phyloP scores from a whole-genome alignment of 2,797 vertebrate species.

The Danio aesculapii region DNA sequence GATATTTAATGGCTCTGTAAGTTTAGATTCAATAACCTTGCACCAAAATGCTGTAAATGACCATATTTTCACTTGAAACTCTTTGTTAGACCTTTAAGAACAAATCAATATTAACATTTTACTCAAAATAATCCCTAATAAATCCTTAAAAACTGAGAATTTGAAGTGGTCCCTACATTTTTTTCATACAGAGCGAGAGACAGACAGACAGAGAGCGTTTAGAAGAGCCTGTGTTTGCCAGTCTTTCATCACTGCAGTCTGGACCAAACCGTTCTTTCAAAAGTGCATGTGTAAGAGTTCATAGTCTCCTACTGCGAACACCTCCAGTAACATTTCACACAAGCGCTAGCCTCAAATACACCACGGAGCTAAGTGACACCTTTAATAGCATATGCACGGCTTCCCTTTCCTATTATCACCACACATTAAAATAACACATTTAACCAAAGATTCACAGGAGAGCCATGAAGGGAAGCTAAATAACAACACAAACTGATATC shows the following conservation, averaged over 20 bases:
- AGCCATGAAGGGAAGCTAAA: not conserved
- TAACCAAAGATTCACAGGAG: constrained; percentile 14
- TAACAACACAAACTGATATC: not conserved
- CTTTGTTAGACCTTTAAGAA: too few species aligned
- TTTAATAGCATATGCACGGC: constrained; percentile 33
- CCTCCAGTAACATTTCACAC: constrained; percentile 7
- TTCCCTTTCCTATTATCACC: constrained; percentile 25
- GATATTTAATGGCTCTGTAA: not conserved
- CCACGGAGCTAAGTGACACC: constrained; percentile 27
- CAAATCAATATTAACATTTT: too few species aligned
- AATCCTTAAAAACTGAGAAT: too few species aligned
- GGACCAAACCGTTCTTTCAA: not conserved
- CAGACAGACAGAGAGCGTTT: too few species aligned
- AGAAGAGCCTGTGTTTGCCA: too few species aligned
- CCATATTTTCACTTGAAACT: too few species aligned
- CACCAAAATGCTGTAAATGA: too few species aligned
- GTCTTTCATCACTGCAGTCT: not conserved
- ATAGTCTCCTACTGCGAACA: not conserved
- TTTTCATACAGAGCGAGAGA: too few species aligned
- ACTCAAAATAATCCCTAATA: too few species aligned
- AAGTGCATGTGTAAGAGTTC: not conserved
- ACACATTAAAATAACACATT: constrained; percentile 18
- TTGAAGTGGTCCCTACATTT: too few species aligned
- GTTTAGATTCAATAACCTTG: too few species aligned
- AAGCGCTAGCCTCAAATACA: constrained; percentile 5